These are phyloP conservation scores for Sceloporus undulatus DNA, from an alignment of 2,113 vertebrate genomes.

Conservation along the genomic window DNA sequence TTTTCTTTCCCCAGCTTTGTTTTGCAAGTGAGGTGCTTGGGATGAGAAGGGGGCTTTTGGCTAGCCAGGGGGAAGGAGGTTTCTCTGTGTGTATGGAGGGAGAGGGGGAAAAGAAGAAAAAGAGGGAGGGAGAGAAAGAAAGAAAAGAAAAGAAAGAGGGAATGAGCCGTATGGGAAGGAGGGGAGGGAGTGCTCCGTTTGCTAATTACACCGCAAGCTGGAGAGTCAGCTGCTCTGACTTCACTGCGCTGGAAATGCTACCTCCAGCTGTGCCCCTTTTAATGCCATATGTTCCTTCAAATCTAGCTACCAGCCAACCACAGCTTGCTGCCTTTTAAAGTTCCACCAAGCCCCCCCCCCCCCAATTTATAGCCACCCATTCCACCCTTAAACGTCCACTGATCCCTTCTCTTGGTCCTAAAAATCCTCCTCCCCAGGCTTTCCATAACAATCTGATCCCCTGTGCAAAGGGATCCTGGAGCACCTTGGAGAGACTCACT, in stretches of 20 bases:
- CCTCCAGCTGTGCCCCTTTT: conserved; percentile 91
- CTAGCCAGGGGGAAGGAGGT: conserved; percentile 54
- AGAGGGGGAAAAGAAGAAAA: conserved; percentile 42
- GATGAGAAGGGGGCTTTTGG: conserved; percentile 49
- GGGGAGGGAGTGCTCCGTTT: conserved; percentile 81
- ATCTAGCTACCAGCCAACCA: conserved; percentile 78
- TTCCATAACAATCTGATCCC: too few relatives aligned
- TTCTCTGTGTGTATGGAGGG: conserved; percentile 44
- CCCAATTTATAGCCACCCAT: conserved; percentile 64
- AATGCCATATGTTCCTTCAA: conserved; percentile 87
- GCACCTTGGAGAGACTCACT: conserved; percentile 21
- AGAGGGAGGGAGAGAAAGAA: conserved; percentile 49
- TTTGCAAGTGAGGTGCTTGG: conserved; percentile 30
- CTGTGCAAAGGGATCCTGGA: too few relatives aligned
- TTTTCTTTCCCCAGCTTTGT: background rate
- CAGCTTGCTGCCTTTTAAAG: conserved; percentile 78
- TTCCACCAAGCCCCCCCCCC: conserved; percentile 47
- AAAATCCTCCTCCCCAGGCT: background rate
- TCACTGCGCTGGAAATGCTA: conserved; percentile 89
- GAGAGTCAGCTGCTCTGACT: conserved; percentile 97
- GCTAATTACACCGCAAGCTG: conserved; percentile 94
- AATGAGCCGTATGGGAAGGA: conserved; percentile 10
- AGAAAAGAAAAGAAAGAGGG: conserved; percentile 8
- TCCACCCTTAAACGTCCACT: conserved; percentile 57
- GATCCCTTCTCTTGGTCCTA: background rate